Percentiles rank a stretch among this genome's conserved stretches.
phyloP scores from a whole-genome alignment of 2,888 invertebrate genomes.

The Morinoia aosen region DNA sequence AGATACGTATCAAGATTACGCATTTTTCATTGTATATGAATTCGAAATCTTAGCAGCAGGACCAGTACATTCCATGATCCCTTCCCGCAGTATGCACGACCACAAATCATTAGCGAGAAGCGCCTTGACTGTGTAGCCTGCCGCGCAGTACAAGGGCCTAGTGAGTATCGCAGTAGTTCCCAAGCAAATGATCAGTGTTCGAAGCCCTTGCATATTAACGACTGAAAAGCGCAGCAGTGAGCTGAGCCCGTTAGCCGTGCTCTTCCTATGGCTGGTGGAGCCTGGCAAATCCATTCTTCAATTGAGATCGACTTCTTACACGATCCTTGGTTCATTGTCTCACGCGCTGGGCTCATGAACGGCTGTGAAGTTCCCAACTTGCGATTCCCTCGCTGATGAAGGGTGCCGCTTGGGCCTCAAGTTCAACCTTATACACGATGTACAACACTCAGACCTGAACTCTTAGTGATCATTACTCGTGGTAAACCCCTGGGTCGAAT shows the following conservation, averaged over 20 bases:
- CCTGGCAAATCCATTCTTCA: neutral
- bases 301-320: neutral
- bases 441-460: neutral
- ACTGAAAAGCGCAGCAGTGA: neutral
- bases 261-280: neutral
- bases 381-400: neutral
- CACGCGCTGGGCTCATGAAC: neutral
- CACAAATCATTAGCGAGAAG: constrained; percentile 5
- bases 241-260: neutral
- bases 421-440: neutral
- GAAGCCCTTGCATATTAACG: constrained; percentile 24
- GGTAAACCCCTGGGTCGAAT: neutral
- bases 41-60: too few relatives aligned
- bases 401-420: neutral
- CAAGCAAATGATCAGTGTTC: constrained; percentile 7
- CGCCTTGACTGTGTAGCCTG: neutral
- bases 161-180: neutral
- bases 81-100: neutral
- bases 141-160: neutral
- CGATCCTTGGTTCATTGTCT: neutral
- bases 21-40: neutral
- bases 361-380: neutral
- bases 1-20: neutral
- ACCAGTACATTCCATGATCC: neutral
- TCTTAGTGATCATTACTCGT: neutral